phyloP scores from a whole-genome alignment of 2,797 vertebrate species.

The Notamacropus eugenii region DNA sequence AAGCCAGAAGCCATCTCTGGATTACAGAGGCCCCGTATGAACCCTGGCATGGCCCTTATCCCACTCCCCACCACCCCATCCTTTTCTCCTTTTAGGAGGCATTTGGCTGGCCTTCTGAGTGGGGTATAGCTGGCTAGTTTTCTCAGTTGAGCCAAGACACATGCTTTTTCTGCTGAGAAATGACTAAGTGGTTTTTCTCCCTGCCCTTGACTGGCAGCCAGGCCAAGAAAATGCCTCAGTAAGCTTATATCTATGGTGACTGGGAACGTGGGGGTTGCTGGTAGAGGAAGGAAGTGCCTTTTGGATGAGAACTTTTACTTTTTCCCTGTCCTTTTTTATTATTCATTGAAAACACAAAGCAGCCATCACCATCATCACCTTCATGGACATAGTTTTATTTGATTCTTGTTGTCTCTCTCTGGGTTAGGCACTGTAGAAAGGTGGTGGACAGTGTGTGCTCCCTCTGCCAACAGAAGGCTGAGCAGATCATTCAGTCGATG shows the following conservation, averaged over 20 bases:
- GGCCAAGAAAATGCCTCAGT: constrained; percentile 38
- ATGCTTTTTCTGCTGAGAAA: constrained; percentile 64
- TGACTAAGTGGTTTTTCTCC: constrained; percentile 77
- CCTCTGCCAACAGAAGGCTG: background rate
- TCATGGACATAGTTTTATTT: constrained; percentile 21
- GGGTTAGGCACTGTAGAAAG: background rate
- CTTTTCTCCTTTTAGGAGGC: constrained; percentile 79
- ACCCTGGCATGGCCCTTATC: constrained; percentile 64
- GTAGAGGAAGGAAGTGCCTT: constrained; percentile 33
- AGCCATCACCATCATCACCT: background rate
- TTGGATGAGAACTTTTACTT: background rate
- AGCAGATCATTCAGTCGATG: background rate
- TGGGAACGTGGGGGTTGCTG: background rate
- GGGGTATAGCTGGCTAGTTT: constrained; percentile 78
- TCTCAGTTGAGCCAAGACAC: constrained; percentile 54
- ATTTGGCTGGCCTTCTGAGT: constrained; percentile 65
- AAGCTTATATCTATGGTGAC: constrained; percentile 49
- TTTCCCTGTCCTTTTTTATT: background rate
- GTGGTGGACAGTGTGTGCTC: background rate
- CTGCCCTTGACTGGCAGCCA: constrained; percentile 66
- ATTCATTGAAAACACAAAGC: constrained; percentile 24
- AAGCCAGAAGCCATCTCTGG: constrained; percentile 18
- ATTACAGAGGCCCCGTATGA: background rate
- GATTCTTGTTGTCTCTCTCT: background rate
- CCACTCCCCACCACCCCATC: constrained; percentile 21